Conservation (phyloP, 2,888 invertebrate species). For the Cephus rjabovi region DNA sequence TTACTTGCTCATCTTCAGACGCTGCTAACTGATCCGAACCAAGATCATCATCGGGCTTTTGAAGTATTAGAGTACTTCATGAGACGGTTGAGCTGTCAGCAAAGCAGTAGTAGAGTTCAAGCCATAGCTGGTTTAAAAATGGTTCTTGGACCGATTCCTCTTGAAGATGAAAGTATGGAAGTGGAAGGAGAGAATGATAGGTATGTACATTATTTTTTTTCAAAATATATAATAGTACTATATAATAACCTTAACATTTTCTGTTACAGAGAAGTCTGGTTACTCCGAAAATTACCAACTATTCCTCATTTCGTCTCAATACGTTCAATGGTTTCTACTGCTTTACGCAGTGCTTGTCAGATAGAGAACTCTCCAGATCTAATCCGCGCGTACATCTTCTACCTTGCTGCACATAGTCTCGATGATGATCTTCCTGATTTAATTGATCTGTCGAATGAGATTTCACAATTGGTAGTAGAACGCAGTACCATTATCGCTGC, state of each 20-base stretch:
- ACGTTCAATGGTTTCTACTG: conserved; percentile 76
- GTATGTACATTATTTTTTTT: conserved; percentile 32
- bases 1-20: conserved; percentile 75
- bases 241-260: background rate
- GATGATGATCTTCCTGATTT: conserved; percentile 76
- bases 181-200: conserved; percentile 58
- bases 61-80: conserved; percentile 93
- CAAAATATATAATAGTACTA: background rate
- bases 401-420: conserved; percentile 81
- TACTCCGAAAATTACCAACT: conserved; percentile 75
- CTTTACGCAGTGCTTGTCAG: conserved; percentile 87
- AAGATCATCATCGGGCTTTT: conserved; percentile 75
- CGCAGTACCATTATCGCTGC: conserved; percentile 87
- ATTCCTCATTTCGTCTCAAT: conserved; percentile 84
- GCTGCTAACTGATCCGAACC: conserved; percentile 69
- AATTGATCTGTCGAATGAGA: conserved; percentile 80
- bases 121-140: conserved; percentile 82
- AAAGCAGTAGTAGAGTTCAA: conserved; percentile 80
- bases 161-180: conserved; percentile 66
- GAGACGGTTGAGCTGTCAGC: conserved; percentile 84
- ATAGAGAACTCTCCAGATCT: conserved; percentile 89
- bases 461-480: conserved; percentile 92
- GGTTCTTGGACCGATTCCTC: conserved; percentile 71
- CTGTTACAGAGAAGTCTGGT: conserved; percentile 68
- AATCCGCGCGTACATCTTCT: conserved; percentile 86